Percentiles rank a stretch among this genome's conserved stretches.
Conservation (phyloP, 2,888 invertebrate species). For the Argynnis bischoffii region DNA sequence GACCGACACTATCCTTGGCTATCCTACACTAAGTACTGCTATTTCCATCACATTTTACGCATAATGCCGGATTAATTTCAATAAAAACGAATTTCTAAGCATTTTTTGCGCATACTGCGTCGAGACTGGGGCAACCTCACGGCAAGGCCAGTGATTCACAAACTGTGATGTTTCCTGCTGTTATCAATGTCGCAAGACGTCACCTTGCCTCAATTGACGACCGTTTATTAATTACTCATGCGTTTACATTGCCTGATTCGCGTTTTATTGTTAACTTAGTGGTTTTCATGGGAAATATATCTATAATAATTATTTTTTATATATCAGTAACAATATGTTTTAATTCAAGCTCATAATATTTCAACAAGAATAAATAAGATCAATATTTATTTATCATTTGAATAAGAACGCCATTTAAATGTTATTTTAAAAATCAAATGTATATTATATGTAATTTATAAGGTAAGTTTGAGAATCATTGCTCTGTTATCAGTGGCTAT, state of each 20-base stretch:
- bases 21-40: background rate
- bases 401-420: background rate
- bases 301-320: background rate
- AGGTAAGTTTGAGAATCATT: constrained; percentile 52
- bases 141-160: constrained; percentile 57
- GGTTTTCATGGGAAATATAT: background rate
- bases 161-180: constrained; percentile 46
- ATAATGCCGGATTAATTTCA: background rate
- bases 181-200: constrained; percentile 39
- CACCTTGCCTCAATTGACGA: constrained; percentile 39
- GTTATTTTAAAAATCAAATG: background rate
- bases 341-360: background rate
- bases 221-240: constrained; percentile 29
- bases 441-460: constrained; percentile 12
- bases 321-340: background rate
- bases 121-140: constrained; percentile 4
- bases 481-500: constrained; percentile 51
- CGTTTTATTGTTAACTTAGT: background rate
- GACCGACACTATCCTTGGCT: background rate
- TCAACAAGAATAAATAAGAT: too few relatives aligned
- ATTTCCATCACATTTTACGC: constrained; percentile 6
- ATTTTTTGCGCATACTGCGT: constrained; percentile 20
- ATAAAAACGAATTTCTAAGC: background rate
- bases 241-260: background rate
- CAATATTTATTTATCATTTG: too few relatives aligned